A percentile compares a stretch with the other conserved stretches of the same genome.
Conservation (phyloP, 1,140 invertebrate genomes). For the Drosophila sp. region DNA sequence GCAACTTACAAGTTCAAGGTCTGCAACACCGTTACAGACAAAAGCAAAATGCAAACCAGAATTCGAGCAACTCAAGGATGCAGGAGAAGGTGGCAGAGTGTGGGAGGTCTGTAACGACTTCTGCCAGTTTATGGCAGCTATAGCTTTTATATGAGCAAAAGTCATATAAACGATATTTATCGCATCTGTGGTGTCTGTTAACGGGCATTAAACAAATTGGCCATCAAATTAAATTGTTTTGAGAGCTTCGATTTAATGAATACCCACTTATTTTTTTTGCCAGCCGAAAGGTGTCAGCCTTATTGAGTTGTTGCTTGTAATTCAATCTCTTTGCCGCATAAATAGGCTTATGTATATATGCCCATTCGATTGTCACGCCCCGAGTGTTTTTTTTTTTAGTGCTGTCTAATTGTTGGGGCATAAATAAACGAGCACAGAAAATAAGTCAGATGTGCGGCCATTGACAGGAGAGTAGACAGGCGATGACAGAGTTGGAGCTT, state of each 20-base stretch:
- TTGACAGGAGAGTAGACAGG: background rate
- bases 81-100: slow-evolving; percentile 36
- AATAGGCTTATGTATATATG: slow-evolving; percentile 56
- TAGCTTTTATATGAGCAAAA: slow-evolving; percentile 43
- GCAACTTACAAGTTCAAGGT: slow-evolving; percentile 67
- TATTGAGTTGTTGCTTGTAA: slow-evolving; percentile 29
- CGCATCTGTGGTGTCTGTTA: slow-evolving; percentile 28
- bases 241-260: slow-evolving; percentile 34
- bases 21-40: slow-evolving; percentile 43
- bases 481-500: background rate
- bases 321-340: slow-evolving; percentile 43
- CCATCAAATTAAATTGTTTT: slow-evolving; percentile 44
- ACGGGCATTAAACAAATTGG: slow-evolving; percentile 30
- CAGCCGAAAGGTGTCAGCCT: slow-evolving; percentile 39
- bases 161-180: slow-evolving; percentile 50
- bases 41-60: slow-evolving; percentile 34
- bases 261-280: slow-evolving; percentile 18
- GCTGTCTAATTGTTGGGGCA: slow-evolving; percentile 52
- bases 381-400: slow-evolving; percentile 6
- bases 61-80: slow-evolving; percentile 17
- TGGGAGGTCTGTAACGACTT: background rate
- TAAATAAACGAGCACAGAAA: slow-evolving; percentile 7
- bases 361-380: background rate
- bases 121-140: slow-evolving; percentile 32
- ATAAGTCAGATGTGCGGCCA: background rate